Evolutionary conservation across 2,888 invertebrate genomes (phyloP), one percentile per base, ranked within the genome.

Genomic region (Campopleginae sp.): DNA sequence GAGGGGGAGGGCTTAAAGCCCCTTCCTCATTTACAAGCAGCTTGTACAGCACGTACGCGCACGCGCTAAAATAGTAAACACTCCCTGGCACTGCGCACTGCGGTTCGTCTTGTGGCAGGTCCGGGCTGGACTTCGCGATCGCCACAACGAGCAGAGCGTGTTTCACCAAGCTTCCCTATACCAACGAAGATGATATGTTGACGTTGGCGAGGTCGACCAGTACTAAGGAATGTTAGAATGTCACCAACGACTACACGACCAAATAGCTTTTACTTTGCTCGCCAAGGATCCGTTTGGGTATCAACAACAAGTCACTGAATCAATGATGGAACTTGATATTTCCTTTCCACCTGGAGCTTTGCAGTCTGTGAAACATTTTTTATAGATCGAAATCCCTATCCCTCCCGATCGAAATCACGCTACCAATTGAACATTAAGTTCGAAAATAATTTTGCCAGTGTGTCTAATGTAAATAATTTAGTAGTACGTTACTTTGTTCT

Each of bases 71-170:
- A 92, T 92, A 91, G 92, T 93, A 93, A 92, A 92, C 92, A 93
- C 92, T 92, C 92, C 91, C 91, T 89, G 90, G 89, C 88, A 82
- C 89, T 93, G 92, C 93, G 93, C 93, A 92, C 91, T 91, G 91
- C 90, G 89, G 89, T 87, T 89, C 88, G 86, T 87, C 90, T 93
- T 93, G 93, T 86, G 92, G 92, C 89, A 93, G 93, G 93, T 93
- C 92, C 91, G 93, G 93, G 90, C 48, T 87, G 83, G 77, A 80
- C 86, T 79, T 71, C 14, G 72, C 77, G 85, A 82, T 85, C 77
- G 82, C 77, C 85, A 75, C 80, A 63, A 80, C 82, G 80, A 77
- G 51, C 77, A 71, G 81, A 38, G 71, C 72, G 58, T 76, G 42
- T 38, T 42, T 17, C 58, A 19, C 27, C n/a, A 61, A 46, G 58